Base-by-base conservation (phyloP, 2,888 invertebrate genomes). In the Neoaliturus tenellus region DNA sequence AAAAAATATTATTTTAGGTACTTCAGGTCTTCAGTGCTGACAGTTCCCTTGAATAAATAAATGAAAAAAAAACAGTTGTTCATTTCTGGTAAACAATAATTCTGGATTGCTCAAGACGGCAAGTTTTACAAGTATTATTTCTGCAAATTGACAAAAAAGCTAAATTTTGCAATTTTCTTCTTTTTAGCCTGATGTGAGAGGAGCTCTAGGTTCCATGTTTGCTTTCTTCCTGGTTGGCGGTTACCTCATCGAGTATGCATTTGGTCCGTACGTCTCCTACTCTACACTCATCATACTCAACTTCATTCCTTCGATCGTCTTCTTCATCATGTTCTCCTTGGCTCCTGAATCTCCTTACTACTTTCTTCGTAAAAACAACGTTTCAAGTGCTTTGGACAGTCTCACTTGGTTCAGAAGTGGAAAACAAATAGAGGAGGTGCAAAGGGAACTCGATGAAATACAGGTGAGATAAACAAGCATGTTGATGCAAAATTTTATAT, bases 181-280 rank as follows among this genome's bases (percentile, higher is more conserved):
- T 51, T 2, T 83, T 62, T 91, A 96, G 91, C 94, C 95, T 84
- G 94, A 95, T 33, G 93, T 95, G n/a, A 92, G 98, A 86, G 98
- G 98, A 0, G 94, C 95, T 0, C 91, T 98, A 0, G 97, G 97
- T 0, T 95, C 97, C 0, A 94, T 96, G 84, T 94, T 97, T 88
- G 96, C 96, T 88, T 91, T 94, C 62, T 95, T 96, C 90, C 93
- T 96, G 51, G 91, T 91, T 0, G 80, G 93, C 4, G 97, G 97
- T 1, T 93, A 95, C 88, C 89, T 96, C 3, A 92, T 94, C 83
- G 91, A 95, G 0, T 97, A 96, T 89, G 90, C 90, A 0, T 92
- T 95, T 87, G 98, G 96, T 0, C 97, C 95, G 0, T 95, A 91
- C 91, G 92, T 95, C 0, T 91, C 93, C 0, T 96, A 96, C 91